A percentile compares a stretch with the other conserved stretches of the same genome.
Evolutionary conservation across 2,888 invertebrate species (phyloP).

Genomic region (Mythimna loreyi): DNA sequence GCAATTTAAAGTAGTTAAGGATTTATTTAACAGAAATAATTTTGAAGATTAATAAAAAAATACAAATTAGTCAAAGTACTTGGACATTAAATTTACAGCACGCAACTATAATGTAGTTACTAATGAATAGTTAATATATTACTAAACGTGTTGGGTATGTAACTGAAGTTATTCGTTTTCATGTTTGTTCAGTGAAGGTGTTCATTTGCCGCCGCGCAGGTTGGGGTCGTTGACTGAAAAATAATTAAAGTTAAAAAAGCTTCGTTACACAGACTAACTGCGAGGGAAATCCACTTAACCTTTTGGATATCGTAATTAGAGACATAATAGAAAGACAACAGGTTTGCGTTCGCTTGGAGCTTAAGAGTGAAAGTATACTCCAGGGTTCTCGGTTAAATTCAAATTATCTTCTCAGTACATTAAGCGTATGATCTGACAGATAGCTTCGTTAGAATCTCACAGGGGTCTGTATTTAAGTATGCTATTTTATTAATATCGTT

Average conservation of each 20-base stretch:
- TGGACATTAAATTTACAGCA: background rate
- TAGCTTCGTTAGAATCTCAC: too few species aligned
- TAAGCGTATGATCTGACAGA: too few species aligned
- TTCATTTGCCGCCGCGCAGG: constrained; percentile 61
- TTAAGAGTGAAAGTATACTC: too few species aligned
- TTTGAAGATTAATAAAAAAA: background rate
- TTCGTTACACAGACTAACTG: too few species aligned
- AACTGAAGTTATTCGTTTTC: constrained; percentile 1
- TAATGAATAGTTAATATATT: background rate
- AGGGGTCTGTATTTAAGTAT: too few species aligned
- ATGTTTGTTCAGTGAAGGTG: background rate
- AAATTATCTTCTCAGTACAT: too few species aligned
- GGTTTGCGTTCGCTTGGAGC: too few species aligned
- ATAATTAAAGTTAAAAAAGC: background rate
- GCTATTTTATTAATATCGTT: too few species aligned
- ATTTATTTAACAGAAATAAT: constrained; percentile 5
- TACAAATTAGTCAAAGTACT: background rate
- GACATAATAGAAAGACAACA: too few species aligned
- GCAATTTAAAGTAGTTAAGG: background rate
- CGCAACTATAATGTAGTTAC: background rate
- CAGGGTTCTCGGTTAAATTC: too few species aligned
- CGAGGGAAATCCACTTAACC: background rate
- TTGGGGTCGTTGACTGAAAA: constrained; percentile 62
- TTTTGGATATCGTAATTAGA: too few species aligned
- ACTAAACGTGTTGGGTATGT: background rate